phyloP scores from a whole-genome alignment of 1,140 invertebrate genomes.

The Orussus abietinus region DNA sequence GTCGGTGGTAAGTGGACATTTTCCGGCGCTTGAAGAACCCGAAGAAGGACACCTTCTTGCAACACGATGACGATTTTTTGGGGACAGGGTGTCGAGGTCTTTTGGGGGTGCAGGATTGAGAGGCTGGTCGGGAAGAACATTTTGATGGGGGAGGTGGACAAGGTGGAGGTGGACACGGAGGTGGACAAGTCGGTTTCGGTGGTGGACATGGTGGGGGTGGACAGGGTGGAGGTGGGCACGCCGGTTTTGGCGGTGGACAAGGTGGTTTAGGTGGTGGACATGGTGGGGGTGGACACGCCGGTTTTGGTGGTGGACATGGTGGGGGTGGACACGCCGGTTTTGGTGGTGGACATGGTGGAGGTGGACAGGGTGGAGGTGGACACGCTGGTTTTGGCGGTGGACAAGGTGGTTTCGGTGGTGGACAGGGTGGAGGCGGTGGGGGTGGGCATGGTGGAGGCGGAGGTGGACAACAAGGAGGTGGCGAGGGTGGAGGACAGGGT shows the following conservation, averaged over 20 bases:
- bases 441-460: slow-evolving; percentile 10
- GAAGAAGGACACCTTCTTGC: neutral
- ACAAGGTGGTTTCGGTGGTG: neutral
- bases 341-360: slow-evolving; percentile 7
- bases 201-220: neutral
- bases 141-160: neutral
- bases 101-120: neutral
- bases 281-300: neutral
- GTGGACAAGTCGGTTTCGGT: neutral
- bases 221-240: no score
- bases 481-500: slow-evolving; percentile 9
- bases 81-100: no score
- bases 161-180: neutral
- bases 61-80: no score
- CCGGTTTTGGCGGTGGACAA: slow-evolving; percentile 1
- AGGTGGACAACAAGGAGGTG: no score
- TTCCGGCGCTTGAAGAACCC: slow-evolving; percentile 5
- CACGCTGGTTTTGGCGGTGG: slow-evolving; percentile 6
- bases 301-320: neutral
- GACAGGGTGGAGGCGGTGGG: neutral
- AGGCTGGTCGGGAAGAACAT: slow-evolving; percentile 5
- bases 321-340: neutral
- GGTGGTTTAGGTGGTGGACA: neutral
- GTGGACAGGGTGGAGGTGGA: slow-evolving; percentile 2
- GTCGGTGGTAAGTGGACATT: slow-evolving; percentile 14